Evolutionary conservation across 2,113 vertebrate species (phyloP).

Genomic region (Esox niger): DNA sequence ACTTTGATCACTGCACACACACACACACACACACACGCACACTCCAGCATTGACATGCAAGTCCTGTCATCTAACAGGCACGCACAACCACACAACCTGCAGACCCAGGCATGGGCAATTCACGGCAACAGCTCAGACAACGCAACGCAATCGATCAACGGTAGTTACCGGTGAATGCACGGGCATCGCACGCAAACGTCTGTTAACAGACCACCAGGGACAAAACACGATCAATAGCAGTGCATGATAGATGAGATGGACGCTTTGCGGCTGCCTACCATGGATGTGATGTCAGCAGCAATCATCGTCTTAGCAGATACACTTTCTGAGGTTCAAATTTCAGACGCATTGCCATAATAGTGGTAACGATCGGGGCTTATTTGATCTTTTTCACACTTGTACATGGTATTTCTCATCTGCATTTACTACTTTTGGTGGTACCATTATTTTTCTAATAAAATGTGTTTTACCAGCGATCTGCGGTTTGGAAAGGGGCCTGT

Average conservation of each 20-base stretch:
- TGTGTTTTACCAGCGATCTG: too few species aligned
- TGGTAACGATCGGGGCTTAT: too few species aligned
- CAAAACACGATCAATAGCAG: conserved; percentile 49
- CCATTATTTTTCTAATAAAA: too few species aligned
- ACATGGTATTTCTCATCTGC: too few species aligned
- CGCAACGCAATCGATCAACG: neutral
- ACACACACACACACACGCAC: conserved; percentile 12
- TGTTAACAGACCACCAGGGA: neutral
- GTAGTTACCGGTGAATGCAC: neutral
- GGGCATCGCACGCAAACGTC: too few species aligned
- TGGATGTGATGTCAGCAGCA: conserved; percentile 4
- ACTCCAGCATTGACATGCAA: conserved; percentile 24
- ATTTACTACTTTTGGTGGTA: too few species aligned
- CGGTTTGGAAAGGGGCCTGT: too few species aligned
- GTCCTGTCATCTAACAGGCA: conserved; percentile 25
- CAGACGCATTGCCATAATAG: too few species aligned
- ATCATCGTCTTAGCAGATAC: neutral
- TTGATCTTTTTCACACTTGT: too few species aligned
- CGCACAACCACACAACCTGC: conserved; percentile 14
- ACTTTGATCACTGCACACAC: conserved; percentile 60
- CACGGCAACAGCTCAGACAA: conserved; percentile 31
- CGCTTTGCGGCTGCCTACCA: neutral
- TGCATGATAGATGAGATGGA: conserved; percentile 50
- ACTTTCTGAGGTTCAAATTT: neutral
- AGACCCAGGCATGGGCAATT: conserved; percentile 5